A percentile compares a stretch with the other conserved stretches of the same genome.
These are phyloP conservation scores for Chromoteleia sp. DNA, from an alignment of 2,888 invertebrate species.

Conservation along the genomic window DNA sequence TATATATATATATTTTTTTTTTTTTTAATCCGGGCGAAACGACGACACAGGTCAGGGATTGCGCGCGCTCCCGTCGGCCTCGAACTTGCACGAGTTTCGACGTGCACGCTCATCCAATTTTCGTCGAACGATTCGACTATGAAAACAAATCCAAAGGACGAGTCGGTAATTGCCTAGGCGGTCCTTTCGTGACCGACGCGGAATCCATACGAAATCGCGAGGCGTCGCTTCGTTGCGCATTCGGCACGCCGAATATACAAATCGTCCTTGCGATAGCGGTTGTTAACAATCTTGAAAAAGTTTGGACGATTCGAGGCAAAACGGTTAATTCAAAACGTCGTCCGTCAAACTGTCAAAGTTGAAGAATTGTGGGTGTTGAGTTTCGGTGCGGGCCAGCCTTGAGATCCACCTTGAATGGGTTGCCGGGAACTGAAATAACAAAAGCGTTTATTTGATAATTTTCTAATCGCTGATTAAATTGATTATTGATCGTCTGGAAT, in stretches of 20 bases:
- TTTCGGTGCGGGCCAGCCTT: background rate
- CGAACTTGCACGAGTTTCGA: constrained; percentile 39
- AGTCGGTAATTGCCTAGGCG: constrained; percentile 11
- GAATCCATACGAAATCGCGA: constrained; percentile 5
- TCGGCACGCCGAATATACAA: background rate
- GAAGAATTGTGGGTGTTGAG: background rate
- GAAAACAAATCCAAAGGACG: constrained; percentile 16
- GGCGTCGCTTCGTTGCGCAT: background rate
- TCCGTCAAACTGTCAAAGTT: constrained; percentile 9
- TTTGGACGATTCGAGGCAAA: background rate
- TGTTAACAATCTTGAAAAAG: background rate
- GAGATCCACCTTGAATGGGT: background rate
- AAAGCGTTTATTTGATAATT: background rate
- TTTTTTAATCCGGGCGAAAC: constrained; percentile 24
- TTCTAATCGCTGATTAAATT: background rate
- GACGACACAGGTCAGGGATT: constrained; percentile 53
- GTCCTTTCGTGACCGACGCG: constrained; percentile 23
- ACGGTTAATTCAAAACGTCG: background rate
- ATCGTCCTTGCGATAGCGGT: constrained; percentile 12
- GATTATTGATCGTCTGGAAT: constrained; percentile 10
- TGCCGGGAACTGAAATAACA: background rate
- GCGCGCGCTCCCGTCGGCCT: constrained; percentile 25
- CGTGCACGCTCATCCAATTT: constrained; percentile 34
- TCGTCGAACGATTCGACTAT: constrained; percentile 7
- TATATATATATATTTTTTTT: too few relatives aligned